Base-by-base conservation (phyloP, 92 coral and sea anemone species). In the Montipora capitata region DNA sequence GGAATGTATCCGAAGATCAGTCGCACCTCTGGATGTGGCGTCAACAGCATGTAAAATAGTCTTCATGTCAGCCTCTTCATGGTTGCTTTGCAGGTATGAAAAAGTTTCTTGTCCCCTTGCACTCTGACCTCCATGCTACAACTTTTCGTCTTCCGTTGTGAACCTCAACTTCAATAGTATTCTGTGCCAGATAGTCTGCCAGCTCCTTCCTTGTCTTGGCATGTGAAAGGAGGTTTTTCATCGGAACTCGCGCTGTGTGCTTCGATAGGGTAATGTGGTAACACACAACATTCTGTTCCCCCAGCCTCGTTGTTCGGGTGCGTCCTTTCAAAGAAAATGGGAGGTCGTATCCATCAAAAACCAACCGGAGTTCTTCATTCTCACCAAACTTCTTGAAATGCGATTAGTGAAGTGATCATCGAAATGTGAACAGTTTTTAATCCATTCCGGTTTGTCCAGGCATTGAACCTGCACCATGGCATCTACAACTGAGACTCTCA, bases 401-500 rank as follows among this genome's bases (percentile, higher is more conserved):
- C n/a, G 16, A 58, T 58, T 58, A 58, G 15, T 15, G 64, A 10
- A 58, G 35, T 27, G 14, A 10, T 58, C 14, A 2, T 58, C 16
- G 20, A 58, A 58, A 0, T 10, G 2, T 13, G 64, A 58, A 15
- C 64, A 15, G 16, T 58, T 0, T 58, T 58, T 58, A 15, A 58
- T 58, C 64, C 64, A 58, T 58, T 10, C 64, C 15, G 14, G 14
- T 57, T 57, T 57, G 63, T 57, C 63, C 16, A 10, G 64, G 64
- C 64, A 58, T 58, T 10, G 5, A 58, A 58, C 64, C 64, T 58
- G 15, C n/a, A 0, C 64, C 64, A 58, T 58, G 64, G 64, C 64
- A 58, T 58, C 64, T 58, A 58, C 64, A 58, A 58, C 64, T 58
- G 64, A 10, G 64, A 58, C 13, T 58, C 64, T 58, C 64, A 58